A percentile compares a stretch with the other conserved stretches of the same genome.
phyloP scores from a whole-genome alignment of 2,797 vertebrate genomes.

The Oreonectes daqikongensis region DNA sequence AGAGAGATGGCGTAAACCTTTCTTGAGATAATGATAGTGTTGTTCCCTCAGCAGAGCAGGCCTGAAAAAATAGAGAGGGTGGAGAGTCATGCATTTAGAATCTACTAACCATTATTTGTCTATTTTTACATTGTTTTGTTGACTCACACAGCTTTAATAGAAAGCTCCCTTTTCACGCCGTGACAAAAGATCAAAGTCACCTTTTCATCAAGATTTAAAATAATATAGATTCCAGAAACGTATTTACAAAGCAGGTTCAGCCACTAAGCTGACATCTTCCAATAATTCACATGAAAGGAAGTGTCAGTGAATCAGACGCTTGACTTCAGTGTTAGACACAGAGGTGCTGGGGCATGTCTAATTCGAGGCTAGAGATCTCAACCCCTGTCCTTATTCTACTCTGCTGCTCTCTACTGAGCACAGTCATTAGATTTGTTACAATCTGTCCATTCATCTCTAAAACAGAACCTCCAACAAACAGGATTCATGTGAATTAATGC shows the following conservation, averaged over 20 bases:
- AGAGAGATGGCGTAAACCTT: constrained; percentile 91
- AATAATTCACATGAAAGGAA: constrained; percentile 38
- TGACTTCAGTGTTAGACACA: neutral
- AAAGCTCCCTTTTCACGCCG: neutral
- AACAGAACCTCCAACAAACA: neutral
- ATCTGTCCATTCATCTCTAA: neutral
- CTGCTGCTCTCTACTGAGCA: constrained; percentile 33
- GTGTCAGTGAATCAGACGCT: constrained; percentile 5
- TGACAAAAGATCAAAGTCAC: constrained; percentile 1
- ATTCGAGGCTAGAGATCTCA: constrained; percentile 23
- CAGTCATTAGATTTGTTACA: constrained; percentile 21
- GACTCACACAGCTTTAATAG: neutral
- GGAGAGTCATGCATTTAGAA: constrained; percentile 6
- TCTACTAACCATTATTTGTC: neutral
- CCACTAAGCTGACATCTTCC: constrained; percentile 16
- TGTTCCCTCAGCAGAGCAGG: constrained; percentile 88
- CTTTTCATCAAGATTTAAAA: neutral
- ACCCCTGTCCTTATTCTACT: constrained; percentile 13
- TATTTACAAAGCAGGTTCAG: neutral
- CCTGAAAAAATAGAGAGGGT: constrained; percentile 67
- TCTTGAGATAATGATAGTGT: constrained; percentile 94
- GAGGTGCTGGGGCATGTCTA: constrained; percentile 32
- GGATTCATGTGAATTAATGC: constrained; percentile 1
- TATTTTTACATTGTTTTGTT: neutral
- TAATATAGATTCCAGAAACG: constrained; percentile 3